Evolutionary conservation across 2,797 vertebrate species (phyloP), one percentile per base, ranked within the genome.

Genomic region (Hafferia zeledoni): DNA sequence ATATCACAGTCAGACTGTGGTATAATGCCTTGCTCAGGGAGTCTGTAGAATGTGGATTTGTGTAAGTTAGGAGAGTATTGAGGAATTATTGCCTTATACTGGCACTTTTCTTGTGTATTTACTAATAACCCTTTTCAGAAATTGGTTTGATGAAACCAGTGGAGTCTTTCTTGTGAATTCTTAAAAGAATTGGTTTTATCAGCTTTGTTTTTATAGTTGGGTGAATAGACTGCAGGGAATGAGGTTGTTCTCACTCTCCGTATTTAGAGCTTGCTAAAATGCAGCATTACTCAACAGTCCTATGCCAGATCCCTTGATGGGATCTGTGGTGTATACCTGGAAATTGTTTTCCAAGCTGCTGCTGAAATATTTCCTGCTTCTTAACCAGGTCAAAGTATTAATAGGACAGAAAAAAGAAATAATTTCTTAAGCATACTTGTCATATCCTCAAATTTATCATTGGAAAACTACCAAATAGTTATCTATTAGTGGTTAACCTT

Each of bases 291-390:
- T 96, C 87, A 95, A 96, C 94, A 93, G 94, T 95, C 90, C 91
- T 96, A 17, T 93, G 44, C 47, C 71, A 75, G 72, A 77, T 93
- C 94, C 92, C 74, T 83, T 55, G 50, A 78, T 69, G 83, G 63
- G 65, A 84, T 88, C 80, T 55, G 10, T 65, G 71, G 60, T 86
- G 15, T 63, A 63, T 65, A 86, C 72, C 69, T 74, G 41, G 89
- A 74, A 95, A 91, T 86, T 79, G 20, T 90, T 72, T 94, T 95
- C 67, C 60, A 67, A 86, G 57, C 87, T 95, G 70, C 84, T 0
- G 3, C 87, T 95, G 94, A 96, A 97, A 53, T 96, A 96, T 97
- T 97, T 97, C 96, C 97, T 97, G 96, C 96, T 95, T 96, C 87
- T 88, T 93, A 87, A 91, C 60, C 91, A 93, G 65, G 35, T 49